These are phyloP conservation scores for Lepidotrigona ventralis DNA, from an alignment of 1,140 invertebrate genomes.

Conservation along the genomic window DNA sequence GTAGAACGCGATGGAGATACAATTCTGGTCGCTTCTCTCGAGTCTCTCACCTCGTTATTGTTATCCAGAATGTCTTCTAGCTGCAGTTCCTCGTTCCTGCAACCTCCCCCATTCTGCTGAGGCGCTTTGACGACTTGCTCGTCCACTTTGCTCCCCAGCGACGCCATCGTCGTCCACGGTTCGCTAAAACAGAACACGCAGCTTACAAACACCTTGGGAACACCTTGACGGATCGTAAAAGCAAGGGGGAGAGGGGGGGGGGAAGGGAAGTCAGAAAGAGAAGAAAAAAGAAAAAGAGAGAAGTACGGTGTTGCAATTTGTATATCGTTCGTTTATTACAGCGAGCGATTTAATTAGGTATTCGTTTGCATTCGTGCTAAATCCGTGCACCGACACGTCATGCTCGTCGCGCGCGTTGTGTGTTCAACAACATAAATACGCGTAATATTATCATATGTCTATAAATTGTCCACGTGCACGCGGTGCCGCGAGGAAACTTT, in stretches of 20 bases:
- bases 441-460: constrained; percentile 12
- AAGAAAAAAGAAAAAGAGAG: neutral
- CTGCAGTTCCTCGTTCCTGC: constrained; percentile 70
- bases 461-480: constrained; percentile 28
- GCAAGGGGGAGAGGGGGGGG: neutral
- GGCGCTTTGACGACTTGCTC: constrained; percentile 60
- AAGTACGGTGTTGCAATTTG: neutral
- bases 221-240: neutral
- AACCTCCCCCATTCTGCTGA: constrained; percentile 66
- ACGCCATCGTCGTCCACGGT: constrained; percentile 70
- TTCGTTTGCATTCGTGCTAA: neutral
- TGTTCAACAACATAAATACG: neutral
- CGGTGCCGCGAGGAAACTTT: neutral
- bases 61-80: constrained; percentile 67
- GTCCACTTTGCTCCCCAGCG: constrained; percentile 66
- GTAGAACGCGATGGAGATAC: neutral
- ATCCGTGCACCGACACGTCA: too few species aligned
- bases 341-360: neutral
- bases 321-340: neutral
- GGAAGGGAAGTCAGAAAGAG: neutral
- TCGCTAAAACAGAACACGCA: constrained; percentile 61
- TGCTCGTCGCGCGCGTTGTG: too few species aligned
- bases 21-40: neutral
- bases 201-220: neutral
- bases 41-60: constrained; percentile 69